phyloP scores from a whole-genome alignment of 1,140 invertebrate genomes.

The Archivesica marissinica region DNA sequence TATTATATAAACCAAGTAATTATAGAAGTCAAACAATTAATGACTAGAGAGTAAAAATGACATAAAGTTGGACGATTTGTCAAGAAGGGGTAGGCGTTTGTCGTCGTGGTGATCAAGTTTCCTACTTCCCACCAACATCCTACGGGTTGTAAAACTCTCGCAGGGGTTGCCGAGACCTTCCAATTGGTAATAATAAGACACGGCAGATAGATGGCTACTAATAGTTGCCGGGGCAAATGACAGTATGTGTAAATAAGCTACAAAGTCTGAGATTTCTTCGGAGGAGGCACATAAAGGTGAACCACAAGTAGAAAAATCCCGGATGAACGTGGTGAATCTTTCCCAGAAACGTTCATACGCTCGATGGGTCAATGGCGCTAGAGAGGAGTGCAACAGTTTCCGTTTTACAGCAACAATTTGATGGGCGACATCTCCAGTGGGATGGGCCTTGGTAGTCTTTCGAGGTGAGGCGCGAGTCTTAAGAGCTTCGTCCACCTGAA shows the following conservation, averaged over 20 bases:
- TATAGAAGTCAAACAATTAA: no score
- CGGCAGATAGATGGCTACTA: slow-evolving; percentile 37
- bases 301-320: not conserved
- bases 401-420: not conserved
- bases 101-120: not conserved
- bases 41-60: no score
- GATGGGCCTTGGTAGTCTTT: not conserved
- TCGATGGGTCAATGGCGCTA: not conserved
- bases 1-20: no score
- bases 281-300: not conserved
- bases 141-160: not conserved
- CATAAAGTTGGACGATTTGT: no score
- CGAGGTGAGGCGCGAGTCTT: not conserved
- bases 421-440: not conserved
- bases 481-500: slow-evolving; percentile 39
- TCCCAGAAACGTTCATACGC: not conserved
- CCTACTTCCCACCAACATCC: not conserved
- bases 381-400: not conserved
- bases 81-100: slow-evolving; percentile 11
- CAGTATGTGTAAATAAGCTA: slow-evolving; percentile 6
- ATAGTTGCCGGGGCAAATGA: slow-evolving; percentile 4
- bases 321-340: not conserved
- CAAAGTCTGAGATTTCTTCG: not conserved
- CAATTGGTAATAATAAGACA: not conserved
- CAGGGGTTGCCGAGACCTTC: slow-evolving; percentile 12